Percentiles rank a stretch among this genome's conserved stretches.
Conservation (phyloP, 64 coral and sea anemone species). For the Anthopleura sola region DNA sequence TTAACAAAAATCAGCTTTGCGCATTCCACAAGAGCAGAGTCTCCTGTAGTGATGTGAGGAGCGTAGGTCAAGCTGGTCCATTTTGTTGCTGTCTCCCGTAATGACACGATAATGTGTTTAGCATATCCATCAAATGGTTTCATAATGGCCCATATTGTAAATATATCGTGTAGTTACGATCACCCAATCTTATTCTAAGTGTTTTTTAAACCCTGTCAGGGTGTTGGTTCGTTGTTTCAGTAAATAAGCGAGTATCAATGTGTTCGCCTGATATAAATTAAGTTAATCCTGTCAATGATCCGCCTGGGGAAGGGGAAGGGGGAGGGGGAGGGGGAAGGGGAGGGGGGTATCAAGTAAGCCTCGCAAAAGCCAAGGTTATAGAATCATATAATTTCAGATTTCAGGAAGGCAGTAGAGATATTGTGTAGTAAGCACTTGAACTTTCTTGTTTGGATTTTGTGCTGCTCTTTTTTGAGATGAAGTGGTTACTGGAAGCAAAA, state of each 20-base stretch:
- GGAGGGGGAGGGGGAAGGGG: too few species aligned
- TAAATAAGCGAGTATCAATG: not conserved
- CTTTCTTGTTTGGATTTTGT: too few species aligned
- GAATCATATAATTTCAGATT: too few species aligned
- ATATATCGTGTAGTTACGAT: not conserved
- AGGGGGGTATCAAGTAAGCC: too few species aligned
- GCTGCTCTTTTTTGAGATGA: too few species aligned
- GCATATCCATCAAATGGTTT: not conserved
- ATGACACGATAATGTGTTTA: not conserved
- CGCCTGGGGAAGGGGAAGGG: too few species aligned
- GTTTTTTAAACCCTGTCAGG: not conserved
- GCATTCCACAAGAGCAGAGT: not conserved
- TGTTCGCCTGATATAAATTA: too few species aligned
- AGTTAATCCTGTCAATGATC: too few species aligned
- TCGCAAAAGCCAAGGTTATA: too few species aligned
- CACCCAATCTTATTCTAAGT: not conserved
- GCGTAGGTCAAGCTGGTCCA: not conserved
- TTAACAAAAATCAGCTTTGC: not conserved
- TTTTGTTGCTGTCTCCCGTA: not conserved
- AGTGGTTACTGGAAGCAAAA: not conserved
- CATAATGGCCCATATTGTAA: not conserved
- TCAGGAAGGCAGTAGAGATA: too few species aligned
- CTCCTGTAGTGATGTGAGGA: not conserved
- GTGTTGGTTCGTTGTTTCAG: not conserved
- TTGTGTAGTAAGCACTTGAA: too few species aligned